Base-by-base conservation (phyloP, 2,113 vertebrate species). In the Cisticola juncidis region DNA sequence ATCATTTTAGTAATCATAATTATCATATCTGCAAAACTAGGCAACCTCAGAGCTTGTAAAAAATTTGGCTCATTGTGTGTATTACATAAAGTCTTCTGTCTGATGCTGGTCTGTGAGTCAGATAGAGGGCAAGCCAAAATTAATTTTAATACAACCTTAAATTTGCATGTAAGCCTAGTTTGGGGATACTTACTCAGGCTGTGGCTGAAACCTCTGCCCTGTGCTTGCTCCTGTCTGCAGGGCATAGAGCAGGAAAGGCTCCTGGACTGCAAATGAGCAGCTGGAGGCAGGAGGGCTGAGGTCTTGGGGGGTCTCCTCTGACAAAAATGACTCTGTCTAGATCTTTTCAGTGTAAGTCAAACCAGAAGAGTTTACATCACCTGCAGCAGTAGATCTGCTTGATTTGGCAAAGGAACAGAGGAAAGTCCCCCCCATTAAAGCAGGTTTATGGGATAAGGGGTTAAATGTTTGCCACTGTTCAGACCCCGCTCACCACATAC, bases 371-470 rank as follows among this genome's bases (percentile, higher is more conserved):
- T 54, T 83, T 28, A 83, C 29, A 24, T 29, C 29, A 61, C n/a
- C 12, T n/a, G 56, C 42, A 76, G 56, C 36, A 64, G 42, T 40
- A 21, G 40, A 40, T 74, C 48, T 62, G 16, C 69, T 70, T 38
- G 50, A 21, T 65, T 87, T 94, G 45, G 36, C 45, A n/a, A 35
- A 36, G 42, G 22, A 61, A 33, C 16, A 65, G 64, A 83, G 45
- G 38, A 53, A 81, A 50, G 28, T 4, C 4, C 8, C 13, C 28
- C 38, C 11, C 7, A 9, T 31, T 54, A 92, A 44, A 33, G 48
- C 48, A 45, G 45, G 54, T 9, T 3, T 42, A 11, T n/a, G 0
- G 1, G 26, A 19, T 33, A 64, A 38, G 26, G 20, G 29, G 40
- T 56, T 51, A 29, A 29, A 61, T 40, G 7, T 29, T 31, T 33